Evolutionary conservation across 2,113 vertebrate species (phyloP).

Genomic region (Pionites leucogaster): DNA sequence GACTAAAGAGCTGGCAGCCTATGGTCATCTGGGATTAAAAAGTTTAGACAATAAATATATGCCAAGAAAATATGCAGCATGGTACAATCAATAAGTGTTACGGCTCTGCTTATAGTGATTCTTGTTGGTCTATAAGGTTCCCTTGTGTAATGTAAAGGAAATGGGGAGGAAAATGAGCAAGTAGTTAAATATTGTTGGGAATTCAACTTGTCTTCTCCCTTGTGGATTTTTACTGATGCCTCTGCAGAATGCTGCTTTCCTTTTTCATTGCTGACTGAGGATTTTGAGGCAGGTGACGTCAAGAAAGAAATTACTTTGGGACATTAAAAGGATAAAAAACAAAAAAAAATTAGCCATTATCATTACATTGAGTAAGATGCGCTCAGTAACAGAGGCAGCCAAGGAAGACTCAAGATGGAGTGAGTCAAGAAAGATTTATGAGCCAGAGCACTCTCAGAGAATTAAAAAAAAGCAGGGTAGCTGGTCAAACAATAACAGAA

Average conservation of each 20-base stretch:
- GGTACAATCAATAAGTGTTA: conserved; percentile 1
- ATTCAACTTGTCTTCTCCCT: conserved; percentile 7
- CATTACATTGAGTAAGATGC: conserved; percentile 19
- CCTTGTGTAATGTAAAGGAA: conserved; percentile 41
- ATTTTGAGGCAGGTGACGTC: conserved; percentile 20
- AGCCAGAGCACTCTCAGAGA: neutral
- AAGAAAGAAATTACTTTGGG: conserved; percentile 2
- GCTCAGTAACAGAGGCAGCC: conserved; percentile 8
- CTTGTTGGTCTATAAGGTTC: conserved; percentile 12
- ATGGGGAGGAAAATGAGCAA: conserved; percentile 47
- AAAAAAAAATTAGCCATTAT: conserved; percentile 18
- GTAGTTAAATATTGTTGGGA: conserved; percentile 23
- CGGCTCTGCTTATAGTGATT: neutral
- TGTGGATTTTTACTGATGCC: neutral
- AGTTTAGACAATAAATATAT: conserved; percentile 25
- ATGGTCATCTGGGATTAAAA: neutral
- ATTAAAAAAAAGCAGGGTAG: neutral
- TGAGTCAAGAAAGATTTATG: conserved; percentile 34
- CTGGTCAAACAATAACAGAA: neutral
- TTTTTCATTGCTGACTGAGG: conserved; percentile 10
- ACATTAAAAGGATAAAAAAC: conserved; percentile 8
- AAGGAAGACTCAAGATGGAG: conserved; percentile 33
- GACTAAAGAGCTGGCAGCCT: neutral
- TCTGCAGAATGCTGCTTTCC: neutral
- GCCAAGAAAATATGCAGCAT: neutral